phyloP scores from a whole-genome alignment of 2,113 vertebrate species.

The Sminthopsis crassicaudata region DNA sequence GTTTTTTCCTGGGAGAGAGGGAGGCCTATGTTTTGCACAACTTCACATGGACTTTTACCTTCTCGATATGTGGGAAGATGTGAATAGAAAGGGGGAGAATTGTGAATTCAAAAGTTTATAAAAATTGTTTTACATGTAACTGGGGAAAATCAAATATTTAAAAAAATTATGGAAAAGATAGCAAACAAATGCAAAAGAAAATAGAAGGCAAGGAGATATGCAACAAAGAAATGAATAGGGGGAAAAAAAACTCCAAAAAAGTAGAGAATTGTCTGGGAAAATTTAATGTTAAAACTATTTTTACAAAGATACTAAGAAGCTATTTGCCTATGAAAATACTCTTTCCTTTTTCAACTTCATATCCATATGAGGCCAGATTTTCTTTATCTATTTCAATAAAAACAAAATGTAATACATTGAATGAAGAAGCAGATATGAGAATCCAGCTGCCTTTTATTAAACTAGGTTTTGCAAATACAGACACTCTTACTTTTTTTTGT shows the following conservation, averaged over 20 bases:
- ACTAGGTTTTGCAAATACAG: neutral
- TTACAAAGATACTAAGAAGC: neutral
- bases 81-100: too few species aligned
- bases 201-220: neutral
- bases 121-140: too few species aligned
- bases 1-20: too few species aligned
- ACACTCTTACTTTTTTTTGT: neutral
- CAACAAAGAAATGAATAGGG: neutral
- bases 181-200: neutral
- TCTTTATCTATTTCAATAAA: neutral
- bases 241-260: neutral
- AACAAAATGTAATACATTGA: neutral
- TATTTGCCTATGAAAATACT: neutral
- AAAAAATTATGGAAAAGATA: neutral
- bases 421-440: neutral
- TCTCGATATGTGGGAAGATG: too few species aligned
- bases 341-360: neutral
- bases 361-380: neutral
- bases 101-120: too few species aligned
- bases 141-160: too few species aligned
- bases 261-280: neutral
- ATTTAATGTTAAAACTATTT: neutral
- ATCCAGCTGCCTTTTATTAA: neutral
- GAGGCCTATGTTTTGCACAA: too few species aligned
- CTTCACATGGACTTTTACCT: too few species aligned